Conservation (phyloP, 2,888 invertebrate species). For the Clunio marinus region DNA sequence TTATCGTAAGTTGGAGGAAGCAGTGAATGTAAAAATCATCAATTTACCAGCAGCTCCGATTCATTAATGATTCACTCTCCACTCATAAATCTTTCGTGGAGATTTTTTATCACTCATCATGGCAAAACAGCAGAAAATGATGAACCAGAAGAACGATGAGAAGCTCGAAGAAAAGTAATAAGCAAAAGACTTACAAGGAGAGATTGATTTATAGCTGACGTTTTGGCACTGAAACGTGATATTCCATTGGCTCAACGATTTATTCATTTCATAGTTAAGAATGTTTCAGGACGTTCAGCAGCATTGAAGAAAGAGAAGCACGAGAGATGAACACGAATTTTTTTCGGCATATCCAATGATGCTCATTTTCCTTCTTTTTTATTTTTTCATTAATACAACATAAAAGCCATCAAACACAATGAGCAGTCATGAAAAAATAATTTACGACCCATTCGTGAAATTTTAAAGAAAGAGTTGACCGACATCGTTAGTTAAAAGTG, state of each 20-base stretch:
- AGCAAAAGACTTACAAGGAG: constrained; percentile 17
- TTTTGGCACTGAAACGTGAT: constrained; percentile 36
- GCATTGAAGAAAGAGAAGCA: not conserved
- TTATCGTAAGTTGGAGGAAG: too few relatives aligned
- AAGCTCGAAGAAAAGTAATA: not conserved
- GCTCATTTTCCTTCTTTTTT: not conserved
- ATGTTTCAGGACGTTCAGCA: not conserved
- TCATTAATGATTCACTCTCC: not conserved
- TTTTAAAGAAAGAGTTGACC: too few relatives aligned
- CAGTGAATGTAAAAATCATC: too few relatives aligned
- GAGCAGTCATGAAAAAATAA: not conserved
- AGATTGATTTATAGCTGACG: constrained; percentile 38
- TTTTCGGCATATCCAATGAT: not conserved
- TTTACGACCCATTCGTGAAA: too few relatives aligned
- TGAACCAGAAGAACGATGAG: not conserved
- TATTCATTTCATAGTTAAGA: constrained; percentile 32
- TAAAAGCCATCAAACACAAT: not conserved
- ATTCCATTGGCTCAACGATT: constrained; percentile 34
- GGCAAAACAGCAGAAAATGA: not conserved
- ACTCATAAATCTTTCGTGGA: not conserved
- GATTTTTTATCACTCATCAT: not conserved
- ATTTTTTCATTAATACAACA: not conserved
- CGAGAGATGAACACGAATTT: not conserved
- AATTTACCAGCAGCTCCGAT: not conserved
- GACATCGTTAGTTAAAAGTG: too few relatives aligned